Conservation (phyloP, 1,140 invertebrate species). For the Diabrotica undecimpunctata region DNA sequence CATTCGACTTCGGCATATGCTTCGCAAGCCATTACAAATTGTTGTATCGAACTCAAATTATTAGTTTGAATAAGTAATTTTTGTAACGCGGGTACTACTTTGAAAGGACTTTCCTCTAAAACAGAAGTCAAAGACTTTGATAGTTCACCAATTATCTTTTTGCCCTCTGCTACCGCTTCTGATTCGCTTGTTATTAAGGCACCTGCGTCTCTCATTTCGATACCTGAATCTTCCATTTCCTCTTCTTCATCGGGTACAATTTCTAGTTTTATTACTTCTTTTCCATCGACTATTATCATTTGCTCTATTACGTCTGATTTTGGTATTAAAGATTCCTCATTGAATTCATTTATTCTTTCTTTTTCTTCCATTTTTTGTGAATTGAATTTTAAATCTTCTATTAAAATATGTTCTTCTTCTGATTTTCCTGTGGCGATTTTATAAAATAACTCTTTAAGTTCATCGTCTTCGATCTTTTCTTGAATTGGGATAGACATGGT, state of each 20-base stretch:
- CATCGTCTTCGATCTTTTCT: not conserved
- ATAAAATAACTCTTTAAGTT: not conserved
- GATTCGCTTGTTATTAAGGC: not conserved
- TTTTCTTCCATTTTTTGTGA: no score
- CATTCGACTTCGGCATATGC: not conserved
- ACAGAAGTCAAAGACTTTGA: not conserved
- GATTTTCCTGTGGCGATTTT: not conserved
- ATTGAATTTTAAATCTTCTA: no score
- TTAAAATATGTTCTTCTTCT: not conserved
- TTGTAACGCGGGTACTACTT: not conserved
- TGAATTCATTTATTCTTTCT: not conserved
- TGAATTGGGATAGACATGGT: not conserved
- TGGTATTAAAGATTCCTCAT: not conserved
- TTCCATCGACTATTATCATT: not conserved
- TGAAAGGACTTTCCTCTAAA: not conserved
- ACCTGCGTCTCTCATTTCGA: not conserved
- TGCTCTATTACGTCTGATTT: not conserved
- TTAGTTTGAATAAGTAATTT: not conserved
- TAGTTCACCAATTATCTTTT: not conserved
- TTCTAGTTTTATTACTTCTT: constrained; percentile 1
- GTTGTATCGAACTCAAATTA: not conserved
- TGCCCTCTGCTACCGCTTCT: not conserved
- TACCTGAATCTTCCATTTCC: not conserved
- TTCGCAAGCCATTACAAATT: not conserved
- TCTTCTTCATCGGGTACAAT: not conserved